Evolutionary conservation across 2,888 invertebrate genomes (phyloP), one percentile per base, ranked within the genome.

Genomic region (Encarsia formosa): DNA sequence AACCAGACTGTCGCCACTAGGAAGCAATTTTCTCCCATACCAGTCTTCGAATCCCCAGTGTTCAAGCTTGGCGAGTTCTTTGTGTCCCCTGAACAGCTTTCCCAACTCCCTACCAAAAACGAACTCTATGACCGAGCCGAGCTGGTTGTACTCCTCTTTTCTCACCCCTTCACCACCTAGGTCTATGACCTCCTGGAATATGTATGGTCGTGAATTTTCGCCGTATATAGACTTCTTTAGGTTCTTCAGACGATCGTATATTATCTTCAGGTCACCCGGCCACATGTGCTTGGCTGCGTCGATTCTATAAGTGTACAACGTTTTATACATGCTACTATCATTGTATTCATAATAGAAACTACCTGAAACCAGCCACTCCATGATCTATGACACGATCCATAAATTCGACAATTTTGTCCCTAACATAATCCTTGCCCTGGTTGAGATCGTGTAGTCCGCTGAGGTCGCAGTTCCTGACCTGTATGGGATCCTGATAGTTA

Each of bases 331-430:
- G 32, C 8, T 13, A 5, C 32, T 13, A 26, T 13, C 11, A 5
- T 9, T 18, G 34, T n/a, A 18, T 15, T 5, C 4, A 15, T n/a
- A 15, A 8, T 34, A 16, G 2, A 8, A 15, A n/a, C n/a, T 68
- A 82, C 83, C 83, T 78, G 75, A 92, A 91, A 19, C 92, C 92
- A 67, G 91, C 91, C 0, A 91, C 88, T 23, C 92, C 92, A 49
- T 83, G 69, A 38, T 80, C 80, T 31, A 88, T 79, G 5, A 85
- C 77, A 11, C 74, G 76, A 69, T 89, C 87, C 76, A 90, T 71
- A 66, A 78, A 85, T 0, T 79, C 79, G 1, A 81, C 76, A 4
- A 89, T 80, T 69, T 81, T 83, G 2, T 71, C 68, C 13, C 84
- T 77, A 6, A 91, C 91, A 59, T 83, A 80, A 11, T 80, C 76